phyloP scores from a whole-genome alignment of 2,888 invertebrate species.

The Aspidiotus rigidus region DNA sequence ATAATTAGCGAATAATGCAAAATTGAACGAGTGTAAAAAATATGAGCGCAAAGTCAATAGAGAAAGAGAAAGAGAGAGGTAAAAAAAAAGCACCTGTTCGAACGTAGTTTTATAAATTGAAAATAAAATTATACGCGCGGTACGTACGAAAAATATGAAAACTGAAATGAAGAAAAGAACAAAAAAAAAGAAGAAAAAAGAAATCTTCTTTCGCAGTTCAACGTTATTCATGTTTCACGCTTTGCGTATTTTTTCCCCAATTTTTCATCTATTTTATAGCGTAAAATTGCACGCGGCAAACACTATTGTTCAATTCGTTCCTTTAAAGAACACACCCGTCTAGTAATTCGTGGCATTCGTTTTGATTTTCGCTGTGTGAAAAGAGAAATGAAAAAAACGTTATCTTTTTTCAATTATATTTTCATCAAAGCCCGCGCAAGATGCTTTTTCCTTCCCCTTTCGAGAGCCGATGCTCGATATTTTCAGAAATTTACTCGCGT shows the following conservation, averaged over 20 bases:
- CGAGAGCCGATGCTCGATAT: no score
- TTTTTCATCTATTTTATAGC: conserved; percentile 9
- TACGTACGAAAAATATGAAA: conserved; percentile 5
- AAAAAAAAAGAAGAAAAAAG: background rate
- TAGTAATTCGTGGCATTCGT: conserved; percentile 27
- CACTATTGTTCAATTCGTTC: conserved; percentile 27
- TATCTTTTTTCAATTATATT: conserved; percentile 17
- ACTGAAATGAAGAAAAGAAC: background rate
- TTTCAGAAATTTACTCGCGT: background rate
- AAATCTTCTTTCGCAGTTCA: background rate
- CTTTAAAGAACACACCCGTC: conserved; percentile 10
- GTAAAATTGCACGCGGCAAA: conserved; percentile 32
- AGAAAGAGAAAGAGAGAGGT: background rate
- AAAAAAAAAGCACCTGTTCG: conserved; percentile 13
- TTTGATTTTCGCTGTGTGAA: background rate
- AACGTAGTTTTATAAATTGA: conserved; percentile 4
- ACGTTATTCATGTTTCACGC: no score
- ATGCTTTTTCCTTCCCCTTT: background rate
- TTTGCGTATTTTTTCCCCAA: background rate
- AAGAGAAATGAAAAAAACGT: background rate
- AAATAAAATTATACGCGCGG: background rate
- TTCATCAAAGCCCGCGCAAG: background rate
- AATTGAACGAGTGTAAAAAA: background rate
- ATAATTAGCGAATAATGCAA: background rate
- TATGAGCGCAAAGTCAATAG: background rate